These are phyloP conservation scores for Vanessa cardui DNA, from an alignment of 2,888 invertebrate genomes.

Conservation along the genomic window DNA sequence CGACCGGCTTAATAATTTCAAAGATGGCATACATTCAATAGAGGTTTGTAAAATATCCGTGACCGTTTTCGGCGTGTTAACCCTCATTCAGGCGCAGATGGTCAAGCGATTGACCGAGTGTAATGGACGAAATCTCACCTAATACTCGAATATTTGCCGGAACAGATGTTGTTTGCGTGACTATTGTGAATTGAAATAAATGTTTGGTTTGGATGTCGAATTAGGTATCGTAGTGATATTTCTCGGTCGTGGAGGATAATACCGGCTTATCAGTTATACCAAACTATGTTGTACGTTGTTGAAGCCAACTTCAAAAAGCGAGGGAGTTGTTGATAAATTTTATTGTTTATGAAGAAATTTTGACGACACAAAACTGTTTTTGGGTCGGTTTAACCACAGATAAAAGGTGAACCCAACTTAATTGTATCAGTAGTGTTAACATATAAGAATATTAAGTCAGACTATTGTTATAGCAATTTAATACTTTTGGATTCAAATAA, in stretches of 20 bases:
- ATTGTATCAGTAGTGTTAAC: no score
- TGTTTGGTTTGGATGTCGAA: conserved; percentile 27
- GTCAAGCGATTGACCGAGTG: conserved; percentile 72
- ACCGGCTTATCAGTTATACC: no score
- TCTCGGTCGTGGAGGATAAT: not conserved
- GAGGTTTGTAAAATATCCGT: conserved; percentile 34
- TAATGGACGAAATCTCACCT: conserved; percentile 67
- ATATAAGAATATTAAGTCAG: no score
- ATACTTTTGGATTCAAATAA: no score
- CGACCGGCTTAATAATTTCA: not conserved
- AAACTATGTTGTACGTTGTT: no score
- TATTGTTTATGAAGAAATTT: no score
- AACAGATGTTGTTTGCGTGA: conserved; percentile 60
- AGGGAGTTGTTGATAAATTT: no score
- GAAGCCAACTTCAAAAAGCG: no score
- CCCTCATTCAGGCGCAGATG: conserved; percentile 62
- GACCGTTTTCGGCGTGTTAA: conserved; percentile 36
- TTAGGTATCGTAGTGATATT: conserved; percentile 20
- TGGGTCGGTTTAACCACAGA: no score
- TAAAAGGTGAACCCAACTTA: no score
- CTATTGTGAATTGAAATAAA: conserved; percentile 37
- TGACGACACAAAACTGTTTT: no score
- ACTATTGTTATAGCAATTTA: no score
- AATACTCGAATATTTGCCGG: conserved; percentile 60
- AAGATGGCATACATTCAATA: conserved; percentile 14